Evolutionary conservation across 2,797 vertebrate species (phyloP), one percentile per base, ranked within the genome.

Genomic region (Holocentrus rufus): DNA sequence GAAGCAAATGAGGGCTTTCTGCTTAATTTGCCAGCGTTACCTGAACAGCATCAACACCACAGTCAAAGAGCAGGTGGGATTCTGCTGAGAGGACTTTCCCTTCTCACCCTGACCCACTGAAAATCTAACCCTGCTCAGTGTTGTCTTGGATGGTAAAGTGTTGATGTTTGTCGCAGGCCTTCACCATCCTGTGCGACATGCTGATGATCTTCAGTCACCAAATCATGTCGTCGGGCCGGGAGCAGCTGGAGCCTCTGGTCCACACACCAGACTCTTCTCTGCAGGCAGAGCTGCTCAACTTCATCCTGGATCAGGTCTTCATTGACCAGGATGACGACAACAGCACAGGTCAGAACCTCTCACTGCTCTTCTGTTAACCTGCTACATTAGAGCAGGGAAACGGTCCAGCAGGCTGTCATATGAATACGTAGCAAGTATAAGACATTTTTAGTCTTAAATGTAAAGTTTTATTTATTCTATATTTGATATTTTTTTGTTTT

Each of bases 121-220:
- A 76, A 25, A 52, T 52, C 13, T 42, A 36, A 3, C 10, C 13
- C 2, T 1, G 22, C 7, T 55, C 47, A 10, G 7, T 61, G 18
- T 69, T 73, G 27, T 66, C 58, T 67, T 60, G 59, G 65, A 76
- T 46, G 47, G 65, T 80, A n/a, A 83, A 65, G 15, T 82, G 60
- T 65, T 79, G 56, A 74, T 76, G 86, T 49, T 77, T 66, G 20
- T 88, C 84, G 52, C 83, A 98, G 97, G 97, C 97, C 79, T 98
- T 98, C 92, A 97, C 96, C 86, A 95, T 97, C 87, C 91, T 98
- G 0, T 98, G 96, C 87, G 97, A 98, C 80, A 93, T 96, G 72
- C 92, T 98, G 87, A 94, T 98, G 95, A 98, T 98, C 94, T 98
- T 98, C 94, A 98, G 97, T 87, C 96, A 98, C 91, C 97, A 98